A percentile compares a stretch with the other conserved stretches of the same genome.
These are phyloP conservation scores for Conus ventricosus DNA, from an alignment of 1,140 invertebrate genomes.

Conservation along the genomic window DNA sequence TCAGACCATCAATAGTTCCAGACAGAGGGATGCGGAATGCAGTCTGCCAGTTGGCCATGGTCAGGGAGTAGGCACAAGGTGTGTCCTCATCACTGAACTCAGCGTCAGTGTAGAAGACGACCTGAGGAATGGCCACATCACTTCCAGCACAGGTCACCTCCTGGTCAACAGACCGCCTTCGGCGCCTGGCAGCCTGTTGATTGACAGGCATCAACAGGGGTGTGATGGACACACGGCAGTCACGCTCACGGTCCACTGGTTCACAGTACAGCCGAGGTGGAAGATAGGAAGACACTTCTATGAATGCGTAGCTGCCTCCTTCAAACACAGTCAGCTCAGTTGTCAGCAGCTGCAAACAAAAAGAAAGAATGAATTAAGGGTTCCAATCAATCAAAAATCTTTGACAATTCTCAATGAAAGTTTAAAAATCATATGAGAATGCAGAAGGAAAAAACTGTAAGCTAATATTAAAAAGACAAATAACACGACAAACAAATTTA, in stretches of 20 bases:
- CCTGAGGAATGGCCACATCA: conserved; percentile 44
- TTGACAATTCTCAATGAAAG: neutral
- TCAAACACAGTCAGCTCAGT: conserved; percentile 50
- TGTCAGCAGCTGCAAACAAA: conserved; percentile 43
- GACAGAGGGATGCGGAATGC: conserved; percentile 48
- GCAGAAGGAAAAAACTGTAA: neutral
- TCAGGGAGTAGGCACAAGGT: conserved; percentile 48
- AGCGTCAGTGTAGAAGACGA: conserved; percentile 50
- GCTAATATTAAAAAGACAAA: neutral
- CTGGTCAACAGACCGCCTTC: conserved; percentile 16
- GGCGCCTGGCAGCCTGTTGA: conserved; percentile 43
- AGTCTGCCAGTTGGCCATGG: conserved; percentile 41
- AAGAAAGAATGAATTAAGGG: neutral
- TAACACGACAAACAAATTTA: too few species aligned
- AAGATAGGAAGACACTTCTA: conserved; percentile 44
- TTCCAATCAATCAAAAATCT: neutral
- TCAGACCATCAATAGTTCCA: conserved; percentile 55
- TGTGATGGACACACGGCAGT: conserved; percentile 48
- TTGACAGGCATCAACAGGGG: conserved; percentile 39
- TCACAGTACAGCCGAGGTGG: conserved; percentile 57
- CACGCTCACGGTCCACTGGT: conserved; percentile 46
- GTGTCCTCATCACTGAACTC: conserved; percentile 8
- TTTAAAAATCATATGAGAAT: neutral
- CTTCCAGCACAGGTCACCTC: conserved; percentile 55
- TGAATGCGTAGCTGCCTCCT: conserved; percentile 40